Evolutionary conservation across 2,113 vertebrate genomes (phyloP).

Genomic region (Menura novaehollandiae): DNA sequence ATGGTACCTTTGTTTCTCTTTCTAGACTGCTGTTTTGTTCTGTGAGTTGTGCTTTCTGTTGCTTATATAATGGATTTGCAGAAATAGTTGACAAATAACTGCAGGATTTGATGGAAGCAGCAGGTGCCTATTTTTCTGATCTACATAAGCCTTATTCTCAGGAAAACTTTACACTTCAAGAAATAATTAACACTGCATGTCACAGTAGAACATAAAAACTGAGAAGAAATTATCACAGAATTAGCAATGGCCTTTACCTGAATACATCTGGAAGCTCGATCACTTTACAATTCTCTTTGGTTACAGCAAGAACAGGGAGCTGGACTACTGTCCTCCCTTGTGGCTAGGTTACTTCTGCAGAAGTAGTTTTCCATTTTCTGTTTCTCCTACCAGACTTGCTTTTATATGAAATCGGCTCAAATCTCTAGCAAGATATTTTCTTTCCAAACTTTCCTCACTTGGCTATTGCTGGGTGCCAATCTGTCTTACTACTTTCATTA

Average conservation of each 20-base stretch:
- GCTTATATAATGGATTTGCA: not conserved
- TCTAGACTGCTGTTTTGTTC: not conserved
- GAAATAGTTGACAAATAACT: constrained; percentile 13
- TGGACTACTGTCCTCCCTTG: not conserved
- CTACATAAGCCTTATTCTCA: not conserved
- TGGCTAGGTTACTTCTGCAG: not conserved
- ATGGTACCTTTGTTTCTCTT: not conserved
- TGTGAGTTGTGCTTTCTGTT: not conserved
- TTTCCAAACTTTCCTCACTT: not conserved
- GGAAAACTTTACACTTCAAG: not conserved
- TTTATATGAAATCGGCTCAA: not conserved
- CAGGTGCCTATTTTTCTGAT: not conserved
- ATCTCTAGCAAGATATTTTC: not conserved
- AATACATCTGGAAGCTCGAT: not conserved
- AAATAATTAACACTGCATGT: constrained; percentile 13
- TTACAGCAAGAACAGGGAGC: not conserved
- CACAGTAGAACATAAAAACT: not conserved
- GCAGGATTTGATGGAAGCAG: not conserved
- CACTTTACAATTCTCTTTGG: not conserved
- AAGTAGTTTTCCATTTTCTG: not conserved
- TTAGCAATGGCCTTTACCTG: not conserved
- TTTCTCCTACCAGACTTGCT: not conserved
- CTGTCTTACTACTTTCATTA: not conserved
- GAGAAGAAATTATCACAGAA: not conserved
- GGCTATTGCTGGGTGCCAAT: not conserved